Base-by-base conservation (phyloP, 2,888 invertebrate species). In the Boloria euphrosyne region DNA sequence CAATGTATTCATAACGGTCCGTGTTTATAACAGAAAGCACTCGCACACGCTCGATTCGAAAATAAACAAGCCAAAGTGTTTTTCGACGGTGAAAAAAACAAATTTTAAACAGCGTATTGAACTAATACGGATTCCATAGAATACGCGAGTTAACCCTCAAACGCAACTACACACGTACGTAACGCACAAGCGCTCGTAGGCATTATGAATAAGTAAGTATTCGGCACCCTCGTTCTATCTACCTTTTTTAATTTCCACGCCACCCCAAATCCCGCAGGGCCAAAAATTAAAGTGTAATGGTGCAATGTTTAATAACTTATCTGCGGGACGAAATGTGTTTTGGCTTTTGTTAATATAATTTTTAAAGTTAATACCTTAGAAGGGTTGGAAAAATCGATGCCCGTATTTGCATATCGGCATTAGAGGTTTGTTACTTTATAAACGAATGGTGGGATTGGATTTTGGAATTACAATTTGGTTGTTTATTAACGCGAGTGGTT, bases 241-340 rank as follows among this genome's bases (percentile, higher is more conserved):
- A 59, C 70, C 73, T 65, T 72, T 78, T 88, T 86, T 86, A 85
- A 85, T 87, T 83, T 82, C 83, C 79, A 79, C 80, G 69, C 73
- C 73, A 71, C 84, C 89, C 89, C 82, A 76, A 84, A 82, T 88
- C 89, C 90, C 91, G 84, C 82, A 83, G 81, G 90, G 89, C 76
- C 78, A 83, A 82, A 86, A 88, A 90, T 90, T 90, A 89, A 90
- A 86, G 87, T 84, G 89, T 90, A 92, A 91, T 91, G 90, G 90
- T 84, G 89, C 90, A 82, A 82, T 88, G 87, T 86, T 90, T 90
- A 89, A 89, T 90, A 89, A 89, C 80, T 89, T 88, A 87, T 90
- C 89, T 89, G 90, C 85, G 91, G 90, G 88, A 83, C 70, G 77
- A 77, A 79, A 80, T 79, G 81, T 84, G 85, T 84, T 86, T 83